Base-by-base conservation (phyloP, 2,888 invertebrate genomes). In the Linyphia triangularis region DNA sequence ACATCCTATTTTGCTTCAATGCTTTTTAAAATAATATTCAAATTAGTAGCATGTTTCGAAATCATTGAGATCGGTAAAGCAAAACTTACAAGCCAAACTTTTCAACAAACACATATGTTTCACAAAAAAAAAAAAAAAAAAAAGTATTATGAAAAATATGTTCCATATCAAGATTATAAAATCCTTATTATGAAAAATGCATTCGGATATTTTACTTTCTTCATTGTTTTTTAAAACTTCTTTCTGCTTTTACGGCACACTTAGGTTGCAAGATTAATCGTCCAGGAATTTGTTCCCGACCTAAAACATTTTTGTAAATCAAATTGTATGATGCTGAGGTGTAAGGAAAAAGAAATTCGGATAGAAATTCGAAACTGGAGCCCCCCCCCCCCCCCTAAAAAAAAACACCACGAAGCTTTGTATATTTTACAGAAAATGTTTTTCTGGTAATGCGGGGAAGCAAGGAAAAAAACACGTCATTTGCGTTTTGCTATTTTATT, bases 101-200 rank as follows among this genome's bases (percentile, higher is more conserved):
- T 30, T 22, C 30, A 30, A 6, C 13, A 13, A 13, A n/a, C 19
- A 51, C 57, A 26, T 19, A 26, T 28, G 51, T 22, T 59, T 59
- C 22, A 33, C 9, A 6, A 4, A 6, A 33, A 33, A 9, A 33
- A 6, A 6, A 33, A 6, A 9, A 33, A 59, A 73, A n/a, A n/a
- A n/a, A n/a, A n/a, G n/a, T n/a, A n/a, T 57, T 16, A 6, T n/a
- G n/a, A n/a, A 33, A 51, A 73, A 26, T 19, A 26, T 28, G 51
- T 22, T 59, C 57, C 22, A 33, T 33, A 6, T 9, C 9, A 33
- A 33, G 33, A 33, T 33, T 33, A 33, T 33, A 9, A 33, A 59
- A 73, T 51, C 73, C 22, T 73, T 59, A 73, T 33, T 73, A 73
- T 73, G 59, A 59, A 59, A 73, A 73, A 73, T 59, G 73, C 4